Base-by-base conservation (phyloP, 2,797 vertebrate genomes). In the Lateolabrax maculatus region DNA sequence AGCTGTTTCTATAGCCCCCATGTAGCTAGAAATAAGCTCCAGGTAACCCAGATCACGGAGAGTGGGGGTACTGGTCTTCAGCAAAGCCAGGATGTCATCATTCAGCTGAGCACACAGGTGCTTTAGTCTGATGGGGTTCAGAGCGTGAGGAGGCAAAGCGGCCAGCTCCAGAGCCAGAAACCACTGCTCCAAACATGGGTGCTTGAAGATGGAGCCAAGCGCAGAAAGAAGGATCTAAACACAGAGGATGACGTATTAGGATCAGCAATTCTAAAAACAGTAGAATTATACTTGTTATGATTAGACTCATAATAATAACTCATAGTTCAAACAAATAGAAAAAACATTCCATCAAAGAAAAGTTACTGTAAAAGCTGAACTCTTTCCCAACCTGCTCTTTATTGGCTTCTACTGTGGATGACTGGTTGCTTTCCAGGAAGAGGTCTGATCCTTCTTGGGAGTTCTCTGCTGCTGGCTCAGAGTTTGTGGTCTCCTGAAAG, bases 101-200 rank as follows among this genome's bases (percentile, higher is more conserved):
- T 84, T 97, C 56, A 99, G 82, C 52, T 92, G 93, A 89, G 92
- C 78, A 0, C 96, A 96, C 23, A 99, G 89, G 0, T 87, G 92
- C 86, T 96, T 97, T 53, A 96, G 94, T 3, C 87, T 90, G 61
- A 97, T 65, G 0, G 97, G 96, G 79, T 96, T 97, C 76, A 99
- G 95, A 5, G 78, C 87, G 75, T 97, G 95, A 0, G 94, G 91
- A 6, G 97, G 97, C 8, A 97, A 37, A 3, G 89, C 84, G 66
- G 83, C 87, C 51, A 89, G 90, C 66, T 98, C 97, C 93, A 97
- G 67, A 67, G 97, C 96, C 90, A 99, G 93, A 88, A 97, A 99
- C 98, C 98, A 99, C 88, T 94, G 96, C 86, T 97, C 94, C 91
- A 99, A 53, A 0, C 90, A 95, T 1, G 98, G 97, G 73, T 99